phyloP scores from a whole-genome alignment of 2,113 vertebrate genomes.

The Nothocercus nigrocapillus region DNA sequence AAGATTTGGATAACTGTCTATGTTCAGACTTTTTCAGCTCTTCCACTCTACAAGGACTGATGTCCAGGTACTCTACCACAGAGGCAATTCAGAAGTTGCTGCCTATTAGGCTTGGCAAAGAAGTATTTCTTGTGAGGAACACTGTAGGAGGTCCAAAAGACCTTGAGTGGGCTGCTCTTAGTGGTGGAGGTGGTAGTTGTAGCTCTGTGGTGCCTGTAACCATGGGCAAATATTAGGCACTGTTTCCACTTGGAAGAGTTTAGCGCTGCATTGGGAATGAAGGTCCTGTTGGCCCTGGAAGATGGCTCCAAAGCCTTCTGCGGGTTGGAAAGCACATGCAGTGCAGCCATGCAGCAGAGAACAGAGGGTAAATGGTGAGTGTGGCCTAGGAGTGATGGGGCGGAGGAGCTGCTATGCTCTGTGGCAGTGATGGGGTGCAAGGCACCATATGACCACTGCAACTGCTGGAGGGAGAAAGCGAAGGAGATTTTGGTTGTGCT shows the following conservation, averaged over 20 bases:
- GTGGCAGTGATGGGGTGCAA: too few relatives aligned
- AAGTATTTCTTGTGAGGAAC: fast-evolving
- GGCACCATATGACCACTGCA: too few relatives aligned
- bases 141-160: fast-evolving
- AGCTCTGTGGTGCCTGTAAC: neutral
- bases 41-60: fast-evolving
- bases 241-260: neutral
- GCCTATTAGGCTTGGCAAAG: fast-evolving
- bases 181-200: neutral
- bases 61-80: fast-evolving
- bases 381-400: fast-evolving
- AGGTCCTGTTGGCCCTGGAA: neutral
- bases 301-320: too few relatives aligned
- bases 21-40: neutral
- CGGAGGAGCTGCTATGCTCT: neutral
- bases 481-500: too few relatives aligned
- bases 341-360: neutral
- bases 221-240: fast-evolving
- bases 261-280: neutral
- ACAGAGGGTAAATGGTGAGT: neutral
- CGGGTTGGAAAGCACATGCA: too few relatives aligned
- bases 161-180: neutral
- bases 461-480: too few relatives aligned
- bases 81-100: neutral
- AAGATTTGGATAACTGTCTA: neutral